phyloP scores from a whole-genome alignment of 2,113 vertebrate genomes.

The Lasiurus borealis region DNA sequence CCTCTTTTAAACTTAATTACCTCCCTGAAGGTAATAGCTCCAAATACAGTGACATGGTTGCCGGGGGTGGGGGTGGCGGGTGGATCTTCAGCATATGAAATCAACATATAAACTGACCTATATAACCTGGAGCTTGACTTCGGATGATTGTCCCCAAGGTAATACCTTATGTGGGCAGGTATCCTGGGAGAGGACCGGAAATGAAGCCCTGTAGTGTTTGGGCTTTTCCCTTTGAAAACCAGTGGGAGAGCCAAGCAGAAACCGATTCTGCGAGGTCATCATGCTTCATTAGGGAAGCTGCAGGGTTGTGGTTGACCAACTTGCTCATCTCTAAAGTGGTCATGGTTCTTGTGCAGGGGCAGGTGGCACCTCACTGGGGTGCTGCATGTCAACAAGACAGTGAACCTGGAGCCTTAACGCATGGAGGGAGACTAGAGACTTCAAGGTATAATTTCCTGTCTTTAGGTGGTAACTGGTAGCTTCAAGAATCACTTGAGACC shows the following conservation, averaged over 20 bases:
- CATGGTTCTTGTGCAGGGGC: background rate
- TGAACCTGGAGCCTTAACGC: background rate
- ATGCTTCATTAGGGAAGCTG: fast-evolving
- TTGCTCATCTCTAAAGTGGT: background rate
- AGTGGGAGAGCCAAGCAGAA: background rate
- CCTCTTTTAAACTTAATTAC: background rate
- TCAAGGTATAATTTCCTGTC: background rate
- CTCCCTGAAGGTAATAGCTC: background rate
- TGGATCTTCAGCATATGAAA: background rate
- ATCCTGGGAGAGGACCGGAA: background rate
- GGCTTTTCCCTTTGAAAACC: background rate
- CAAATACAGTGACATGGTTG: background rate
- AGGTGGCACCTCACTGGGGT: background rate
- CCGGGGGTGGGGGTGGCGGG: background rate
- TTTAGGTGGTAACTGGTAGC: background rate
- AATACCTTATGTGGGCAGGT: background rate
- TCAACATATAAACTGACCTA: background rate
- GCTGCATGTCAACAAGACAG: background rate
- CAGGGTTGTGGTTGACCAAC: background rate
- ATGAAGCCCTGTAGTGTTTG: background rate
- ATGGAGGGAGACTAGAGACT: background rate
- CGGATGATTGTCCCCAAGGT: background rate
- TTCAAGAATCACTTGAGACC: background rate
- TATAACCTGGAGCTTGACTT: background rate
- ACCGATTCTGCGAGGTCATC: background rate